These are phyloP conservation scores for Danio choprae DNA, from an alignment of 2,797 vertebrate species.

Conservation along the genomic window DNA sequence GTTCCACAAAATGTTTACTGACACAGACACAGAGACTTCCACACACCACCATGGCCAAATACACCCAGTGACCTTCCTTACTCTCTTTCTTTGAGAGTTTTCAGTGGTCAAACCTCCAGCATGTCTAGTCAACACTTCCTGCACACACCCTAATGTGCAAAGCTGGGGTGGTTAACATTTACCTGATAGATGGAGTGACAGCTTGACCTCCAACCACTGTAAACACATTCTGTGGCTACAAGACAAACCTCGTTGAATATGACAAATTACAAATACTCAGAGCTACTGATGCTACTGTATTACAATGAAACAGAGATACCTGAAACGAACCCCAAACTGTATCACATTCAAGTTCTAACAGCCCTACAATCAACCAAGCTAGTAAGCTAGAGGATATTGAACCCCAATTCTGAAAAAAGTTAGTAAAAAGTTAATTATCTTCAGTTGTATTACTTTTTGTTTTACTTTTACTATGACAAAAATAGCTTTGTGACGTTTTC, in stretches of 20 bases:
- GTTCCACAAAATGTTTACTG: not conserved
- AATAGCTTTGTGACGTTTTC: too few relatives aligned
- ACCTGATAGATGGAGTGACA: conserved; percentile 21
- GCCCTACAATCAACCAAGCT: not conserved
- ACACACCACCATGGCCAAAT: conserved; percentile 21
- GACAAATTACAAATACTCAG: not conserved
- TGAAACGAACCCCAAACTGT: not conserved
- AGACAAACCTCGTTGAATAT: not conserved
- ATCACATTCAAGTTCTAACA: not conserved
- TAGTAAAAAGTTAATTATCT: too few relatives aligned
- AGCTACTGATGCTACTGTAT: not conserved
- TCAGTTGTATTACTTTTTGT: too few relatives aligned
- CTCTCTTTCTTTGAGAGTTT: not conserved
- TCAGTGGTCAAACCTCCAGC: not conserved
- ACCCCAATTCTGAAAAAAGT: too few relatives aligned
- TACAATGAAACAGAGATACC: not conserved
- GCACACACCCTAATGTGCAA: not conserved
- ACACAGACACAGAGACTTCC: conserved; percentile 11
- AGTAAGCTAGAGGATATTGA: not conserved
- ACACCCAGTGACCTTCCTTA: not conserved
- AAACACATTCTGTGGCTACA: not conserved
- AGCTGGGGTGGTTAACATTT: conserved; percentile 34
- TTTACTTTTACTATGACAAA: too few relatives aligned
- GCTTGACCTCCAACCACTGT: conserved; percentile 8
- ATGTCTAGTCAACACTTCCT: not conserved